Percentiles rank a stretch among this genome's conserved stretches.
These are phyloP conservation scores for Apis laboriosa DNA, from an alignment of 1,140 invertebrate genomes.

Conservation along the genomic window DNA sequence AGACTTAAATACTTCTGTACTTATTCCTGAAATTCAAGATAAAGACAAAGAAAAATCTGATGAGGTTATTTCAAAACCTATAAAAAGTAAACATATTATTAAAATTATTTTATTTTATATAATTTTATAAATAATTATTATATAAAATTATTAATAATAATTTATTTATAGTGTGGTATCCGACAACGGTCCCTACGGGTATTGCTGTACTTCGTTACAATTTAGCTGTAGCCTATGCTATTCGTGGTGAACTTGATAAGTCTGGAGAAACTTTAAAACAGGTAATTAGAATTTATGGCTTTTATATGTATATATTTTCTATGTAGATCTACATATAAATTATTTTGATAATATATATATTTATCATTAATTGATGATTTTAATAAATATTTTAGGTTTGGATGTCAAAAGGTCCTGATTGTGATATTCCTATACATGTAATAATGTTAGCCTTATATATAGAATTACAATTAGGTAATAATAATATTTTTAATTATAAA, in stretches of 20 bases:
- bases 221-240: conserved; percentile 88
- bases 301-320: not conserved
- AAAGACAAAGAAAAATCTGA: conserved; percentile 74
- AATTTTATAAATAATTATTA: not conserved
- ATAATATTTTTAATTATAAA: conserved; percentile 34
- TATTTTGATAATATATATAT: conserved; percentile 8
- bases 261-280: conserved; percentile 86
- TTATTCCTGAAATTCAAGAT: conserved; percentile 71
- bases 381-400: conserved; percentile 79
- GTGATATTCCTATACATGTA: conserved; percentile 87
- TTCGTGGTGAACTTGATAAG: conserved; percentile 89
- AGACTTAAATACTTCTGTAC: conserved; percentile 81
- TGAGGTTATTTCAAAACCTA: conserved; percentile 71
- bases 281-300: conserved; percentile 65
- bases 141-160: not conserved
- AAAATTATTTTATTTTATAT: conserved; percentile 8
- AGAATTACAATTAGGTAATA: conserved; percentile 86
- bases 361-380: conserved; percentile 2
- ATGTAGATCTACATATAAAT: not conserved
- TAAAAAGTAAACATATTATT: conserved; percentile 72
- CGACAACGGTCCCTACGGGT: conserved; percentile 84
- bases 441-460: conserved; percentile 88
- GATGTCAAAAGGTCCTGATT: conserved; percentile 82
- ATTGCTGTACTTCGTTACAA: conserved; percentile 89
- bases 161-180: conserved; percentile 84